Base-by-base conservation (phyloP, 1,140 invertebrate genomes). In the Nomia melanderi region DNA sequence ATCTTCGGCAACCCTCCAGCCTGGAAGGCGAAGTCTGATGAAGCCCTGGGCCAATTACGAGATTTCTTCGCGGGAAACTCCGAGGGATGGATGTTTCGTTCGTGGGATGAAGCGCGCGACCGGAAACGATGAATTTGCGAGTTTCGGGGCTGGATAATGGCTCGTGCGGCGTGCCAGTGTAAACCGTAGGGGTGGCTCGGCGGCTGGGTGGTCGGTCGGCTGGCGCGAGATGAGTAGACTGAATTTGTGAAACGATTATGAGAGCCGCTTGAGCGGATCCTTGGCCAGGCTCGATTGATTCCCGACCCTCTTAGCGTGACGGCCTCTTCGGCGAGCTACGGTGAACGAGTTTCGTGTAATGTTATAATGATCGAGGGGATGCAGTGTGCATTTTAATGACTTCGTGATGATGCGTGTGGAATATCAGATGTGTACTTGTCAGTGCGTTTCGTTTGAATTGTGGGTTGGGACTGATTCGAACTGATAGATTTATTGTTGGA, bases 41-140 rank as follows among this genome's bases (percentile, higher is more conserved):
- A 86, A 72, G 57, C 82, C 76, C 60, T 56, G 56, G 83, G 70
- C 81, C 86, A 87, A 87, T 88, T 86, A 86, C 60, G 65, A 70
- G 78, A 78, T 79, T 78, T 86, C 76, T 83, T 83, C 78, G 39
- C 57, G 44, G 41, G 12, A 44, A 23, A 56, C 9, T 44, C 59
- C 47, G 17, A 69, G 39, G 50, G 73, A 63, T 20, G 69, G n/a
- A n/a, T 36, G 36, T 27, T 67, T 41, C 50, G 36, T 5, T 8
- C 31, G 31, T 11, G 41, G 6, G 31, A 44, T 17, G 25, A 20
- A 25, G 20, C 31, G 39, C 23, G 33, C 25, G 25, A 23, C 27
- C 29, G 29, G 47, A 71, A 76, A 79, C 60, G 69, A 81, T 81
- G 74, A 78, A 81, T 84, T 67, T 57, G 82, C 78, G 78, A 71